Evolutionary conservation across 2,113 vertebrate genomes (phyloP), one percentile per base, ranked within the genome.

Genomic region (Desmodus rotundus): DNA sequence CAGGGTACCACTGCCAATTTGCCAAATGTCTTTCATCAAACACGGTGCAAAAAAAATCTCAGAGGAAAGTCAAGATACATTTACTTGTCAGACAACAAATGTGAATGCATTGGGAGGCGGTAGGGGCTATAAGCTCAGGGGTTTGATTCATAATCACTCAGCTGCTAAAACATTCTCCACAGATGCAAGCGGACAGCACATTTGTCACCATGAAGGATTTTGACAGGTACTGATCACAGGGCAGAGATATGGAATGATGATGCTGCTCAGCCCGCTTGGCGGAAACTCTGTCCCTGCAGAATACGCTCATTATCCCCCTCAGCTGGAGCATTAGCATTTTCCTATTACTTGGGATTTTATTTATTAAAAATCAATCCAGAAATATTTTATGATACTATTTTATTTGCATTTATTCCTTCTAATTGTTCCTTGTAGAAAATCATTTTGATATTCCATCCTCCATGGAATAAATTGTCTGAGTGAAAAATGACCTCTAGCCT

Each of bases 71-170:
- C 98, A 98, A 99, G 98, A 99, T 99, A 98, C 99, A 99, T 99
- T 98, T 98, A 98, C 99, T 99, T 99, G 98, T 99, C 98, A 99
- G 97, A 97, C 97, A 96, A 98, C 98, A 98, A 99, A 98, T 99
- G 98, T 96, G 98, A 99, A 98, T 96, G 96, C 98, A 98, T 86
- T 97, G 98, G 77, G 9, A 99, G 98, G 98, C 98, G 97, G 98
- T 97, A 96, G 97, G 97, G 98, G 98, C 98, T 98, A 77, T 96
- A 97, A 98, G 98, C 98, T 98, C 98, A 98, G 98, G 98, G 98
- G 99, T 99, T 99, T 99, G 99, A 99, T 99, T 99, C 99, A 99
- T 99, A 99, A 99, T 99, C 99, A 99, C 98, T 99, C 99, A 99
- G 99, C 99, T 99, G 99, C 99, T 99, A 99, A 99, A 99, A 99